These are phyloP conservation scores for Eumacrocentrus americanus DNA, from an alignment of 2,888 invertebrate genomes.

Conservation along the genomic window DNA sequence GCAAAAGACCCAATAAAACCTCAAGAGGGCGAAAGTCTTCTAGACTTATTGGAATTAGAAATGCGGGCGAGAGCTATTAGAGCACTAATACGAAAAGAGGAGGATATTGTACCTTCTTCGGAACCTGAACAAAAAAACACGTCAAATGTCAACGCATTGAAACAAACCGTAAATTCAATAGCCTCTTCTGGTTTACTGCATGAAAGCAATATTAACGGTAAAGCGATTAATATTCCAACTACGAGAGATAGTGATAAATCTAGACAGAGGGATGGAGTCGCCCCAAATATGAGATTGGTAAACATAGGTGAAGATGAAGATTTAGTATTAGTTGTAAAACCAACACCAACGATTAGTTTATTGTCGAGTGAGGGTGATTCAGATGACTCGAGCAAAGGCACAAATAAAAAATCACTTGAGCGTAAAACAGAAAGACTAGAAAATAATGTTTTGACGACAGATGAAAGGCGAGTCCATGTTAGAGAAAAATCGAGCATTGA, in stretches of 20 bases:
- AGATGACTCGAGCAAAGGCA: slow-evolving; percentile 23
- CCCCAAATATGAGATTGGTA: slow-evolving; percentile 30
- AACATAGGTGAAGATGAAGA: slow-evolving; percentile 53
- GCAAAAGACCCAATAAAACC: slow-evolving; percentile 42
- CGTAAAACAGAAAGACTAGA: slow-evolving; percentile 23
- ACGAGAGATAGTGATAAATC: slow-evolving; percentile 1
- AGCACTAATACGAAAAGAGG: slow-evolving; percentile 62
- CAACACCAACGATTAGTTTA: slow-evolving; percentile 56
- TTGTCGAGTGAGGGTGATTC: slow-evolving; percentile 54
- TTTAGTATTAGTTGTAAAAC: slow-evolving; percentile 56
- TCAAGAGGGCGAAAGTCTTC: slow-evolving; percentile 61
- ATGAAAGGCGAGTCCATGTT: background rate
- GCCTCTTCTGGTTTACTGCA: slow-evolving; percentile 12
- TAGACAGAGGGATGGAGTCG: slow-evolving; percentile 25
- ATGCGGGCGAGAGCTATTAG: slow-evolving; percentile 68
- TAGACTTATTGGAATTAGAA: slow-evolving; percentile 66
- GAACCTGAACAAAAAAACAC: slow-evolving; percentile 27
- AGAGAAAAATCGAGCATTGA: slow-evolving; percentile 5
- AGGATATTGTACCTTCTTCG: slow-evolving; percentile 48
- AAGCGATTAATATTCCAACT: background rate
- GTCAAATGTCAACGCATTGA: slow-evolving; percentile 25
- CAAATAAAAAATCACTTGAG: slow-evolving; percentile 40
- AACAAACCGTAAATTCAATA: slow-evolving; percentile 26
- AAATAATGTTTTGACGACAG: background rate
- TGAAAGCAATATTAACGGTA: slow-evolving; percentile 22